Conservation (phyloP, 1,140 invertebrate genomes). For the Stratiolaelaps scimitus region DNA sequence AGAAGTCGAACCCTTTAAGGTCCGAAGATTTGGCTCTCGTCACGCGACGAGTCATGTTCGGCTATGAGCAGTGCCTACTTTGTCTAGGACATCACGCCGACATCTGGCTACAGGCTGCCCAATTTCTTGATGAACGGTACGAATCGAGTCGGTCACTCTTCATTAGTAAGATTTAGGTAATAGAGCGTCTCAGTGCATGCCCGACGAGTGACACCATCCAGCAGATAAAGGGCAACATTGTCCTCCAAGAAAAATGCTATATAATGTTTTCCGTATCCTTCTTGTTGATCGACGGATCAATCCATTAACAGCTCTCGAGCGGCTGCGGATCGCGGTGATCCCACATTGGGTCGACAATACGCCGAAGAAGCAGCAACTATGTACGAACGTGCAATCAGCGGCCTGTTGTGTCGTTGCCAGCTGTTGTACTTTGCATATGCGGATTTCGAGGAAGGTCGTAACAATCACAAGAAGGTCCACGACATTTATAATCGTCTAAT, state of each 20-base stretch:
- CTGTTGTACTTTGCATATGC: constrained; percentile 94
- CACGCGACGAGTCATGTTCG: constrained; percentile 90
- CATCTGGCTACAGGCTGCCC: constrained; percentile 95
- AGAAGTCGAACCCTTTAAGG: constrained; percentile 85
- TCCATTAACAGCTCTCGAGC: constrained; percentile 6
- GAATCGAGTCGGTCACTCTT: constrained; percentile 35
- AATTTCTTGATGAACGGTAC: constrained; percentile 82
- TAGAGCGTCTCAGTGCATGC: no score
- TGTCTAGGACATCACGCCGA: constrained; percentile 95
- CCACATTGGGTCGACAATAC: constrained; percentile 75
- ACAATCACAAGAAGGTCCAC: constrained; percentile 94
- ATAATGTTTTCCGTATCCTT: no score
- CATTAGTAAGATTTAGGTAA: constrained; percentile 18
- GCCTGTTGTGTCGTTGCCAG: constrained; percentile 76
- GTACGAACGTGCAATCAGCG: constrained; percentile 67
- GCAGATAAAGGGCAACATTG: no score
- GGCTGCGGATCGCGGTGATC: constrained; percentile 46
- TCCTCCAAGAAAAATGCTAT: no score
- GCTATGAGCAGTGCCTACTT: constrained; percentile 90
- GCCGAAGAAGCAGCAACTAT: constrained; percentile 85
- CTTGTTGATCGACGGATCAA: no score
- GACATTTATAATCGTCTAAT: constrained; percentile 86
- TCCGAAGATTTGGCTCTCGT: constrained; percentile 87
- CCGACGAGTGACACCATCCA: no score
- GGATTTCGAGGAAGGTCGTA: constrained; percentile 91